These are phyloP conservation scores for Sprattus sprattus DNA, from an alignment of 2,113 vertebrate genomes.

Conservation along the genomic window DNA sequence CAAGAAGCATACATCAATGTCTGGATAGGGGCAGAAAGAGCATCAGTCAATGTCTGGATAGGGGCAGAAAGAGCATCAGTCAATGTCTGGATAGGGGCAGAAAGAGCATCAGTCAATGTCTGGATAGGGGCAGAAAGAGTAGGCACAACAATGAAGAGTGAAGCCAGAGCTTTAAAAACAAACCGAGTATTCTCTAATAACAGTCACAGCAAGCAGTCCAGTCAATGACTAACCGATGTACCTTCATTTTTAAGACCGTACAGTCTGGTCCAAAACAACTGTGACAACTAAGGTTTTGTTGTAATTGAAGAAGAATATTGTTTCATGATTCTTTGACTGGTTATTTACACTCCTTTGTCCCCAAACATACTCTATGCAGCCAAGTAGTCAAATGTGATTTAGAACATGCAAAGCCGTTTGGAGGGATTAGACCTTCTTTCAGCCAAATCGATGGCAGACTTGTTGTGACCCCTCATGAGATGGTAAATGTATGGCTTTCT, in stretches of 20 bases:
- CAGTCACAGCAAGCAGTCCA: background rate
- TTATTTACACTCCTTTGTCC: background rate
- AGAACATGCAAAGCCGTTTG: background rate
- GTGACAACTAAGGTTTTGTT: too few relatives aligned
- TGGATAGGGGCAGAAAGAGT: constrained; percentile 26
- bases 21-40: constrained; percentile 36
- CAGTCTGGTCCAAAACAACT: too few relatives aligned
- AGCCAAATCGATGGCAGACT: background rate
- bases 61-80: background rate
- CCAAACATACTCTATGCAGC: background rate
- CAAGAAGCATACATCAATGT: constrained; percentile 65
- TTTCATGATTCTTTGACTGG: too few relatives aligned
- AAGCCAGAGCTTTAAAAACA: constrained; percentile 49
- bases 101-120: constrained; percentile 58
- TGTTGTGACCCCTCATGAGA: background rate
- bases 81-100: background rate
- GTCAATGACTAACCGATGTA: background rate
- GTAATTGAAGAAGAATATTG: too few relatives aligned
- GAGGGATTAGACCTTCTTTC: background rate
- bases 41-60: too few relatives aligned
- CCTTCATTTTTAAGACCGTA: background rate
- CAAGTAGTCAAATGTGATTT: background rate
- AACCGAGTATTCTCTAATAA: background rate
- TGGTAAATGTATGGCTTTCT: background rate
- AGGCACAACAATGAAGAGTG: background rate